Evolutionary conservation across 2,888 invertebrate genomes (phyloP).

Genomic region (Dynastes grantii): DNA sequence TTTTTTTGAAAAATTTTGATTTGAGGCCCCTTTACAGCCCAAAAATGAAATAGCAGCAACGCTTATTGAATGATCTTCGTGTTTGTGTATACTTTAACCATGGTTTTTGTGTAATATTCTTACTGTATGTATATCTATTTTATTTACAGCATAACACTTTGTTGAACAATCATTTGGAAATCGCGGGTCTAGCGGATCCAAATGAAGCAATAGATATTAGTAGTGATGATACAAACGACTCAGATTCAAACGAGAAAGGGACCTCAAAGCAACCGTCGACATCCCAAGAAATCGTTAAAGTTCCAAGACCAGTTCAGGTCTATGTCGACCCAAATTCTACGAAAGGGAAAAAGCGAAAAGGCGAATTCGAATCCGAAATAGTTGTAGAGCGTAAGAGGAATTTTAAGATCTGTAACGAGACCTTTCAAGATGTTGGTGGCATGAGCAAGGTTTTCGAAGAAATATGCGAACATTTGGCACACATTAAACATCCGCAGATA

Average conservation of each 20-base stretch:
- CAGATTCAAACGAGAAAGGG: constrained; percentile 65
- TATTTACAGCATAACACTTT: constrained; percentile 58
- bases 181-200: constrained; percentile 74
- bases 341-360: constrained; percentile 66
- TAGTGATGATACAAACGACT: constrained; percentile 81
- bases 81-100: too few relatives aligned
- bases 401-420: constrained; percentile 70
- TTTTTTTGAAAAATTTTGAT: too few relatives aligned
- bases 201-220: constrained; percentile 86
- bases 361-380: constrained; percentile 65
- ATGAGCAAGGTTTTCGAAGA: constrained; percentile 80
- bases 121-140: constrained; percentile 36
- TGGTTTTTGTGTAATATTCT: too few relatives aligned
- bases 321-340: constrained; percentile 2
- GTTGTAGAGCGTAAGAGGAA: constrained; percentile 68
- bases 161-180: constrained; percentile 69
- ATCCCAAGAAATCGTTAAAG: constrained; percentile 66
- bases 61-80: too few relatives aligned
- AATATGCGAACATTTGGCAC: constrained; percentile 75
- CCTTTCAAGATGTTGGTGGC: constrained; percentile 87
- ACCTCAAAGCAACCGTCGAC: constrained; percentile 67
- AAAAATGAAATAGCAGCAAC: too few relatives aligned
- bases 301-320: constrained; percentile 53
- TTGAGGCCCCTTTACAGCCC: too few relatives aligned
- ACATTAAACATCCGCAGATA: constrained; percentile 93